phyloP scores from a whole-genome alignment of 1,140 invertebrate genomes.

The Tetramorium parvispinum region DNA sequence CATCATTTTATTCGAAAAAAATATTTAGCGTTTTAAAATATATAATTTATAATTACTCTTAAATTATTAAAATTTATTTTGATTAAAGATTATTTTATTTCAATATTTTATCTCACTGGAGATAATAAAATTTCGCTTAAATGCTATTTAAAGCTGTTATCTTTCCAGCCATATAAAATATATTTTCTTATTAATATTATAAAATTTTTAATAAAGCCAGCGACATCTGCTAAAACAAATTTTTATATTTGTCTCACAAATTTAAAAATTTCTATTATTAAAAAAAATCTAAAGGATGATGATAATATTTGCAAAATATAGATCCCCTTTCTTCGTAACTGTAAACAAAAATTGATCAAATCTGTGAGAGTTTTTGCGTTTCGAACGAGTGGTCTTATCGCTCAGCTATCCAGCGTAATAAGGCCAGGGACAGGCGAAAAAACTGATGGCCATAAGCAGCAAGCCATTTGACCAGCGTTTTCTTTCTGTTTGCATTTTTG shows the following conservation, averaged over 20 bases:
- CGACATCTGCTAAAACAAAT: neutral
- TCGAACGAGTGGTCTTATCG: neutral
- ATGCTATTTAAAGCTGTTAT: neutral
- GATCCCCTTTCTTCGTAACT: neutral
- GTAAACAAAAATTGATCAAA: conserved; percentile 7
- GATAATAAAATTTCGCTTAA: neutral
- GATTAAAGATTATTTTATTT: neutral
- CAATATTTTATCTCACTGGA: neutral
- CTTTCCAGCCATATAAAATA: neutral
- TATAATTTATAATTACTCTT: neutral
- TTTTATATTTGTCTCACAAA: neutral
- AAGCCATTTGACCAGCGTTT: neutral
- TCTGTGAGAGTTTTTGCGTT: neutral
- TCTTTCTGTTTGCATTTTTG: neutral
- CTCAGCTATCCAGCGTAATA: neutral
- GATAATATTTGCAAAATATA: neutral
- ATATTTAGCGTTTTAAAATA: neutral
- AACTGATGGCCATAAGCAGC: neutral
- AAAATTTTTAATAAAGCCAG: neutral
- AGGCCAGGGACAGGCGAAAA: neutral
- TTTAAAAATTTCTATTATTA: neutral
- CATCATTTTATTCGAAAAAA: neutral
- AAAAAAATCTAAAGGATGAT: neutral
- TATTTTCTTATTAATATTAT: neutral
- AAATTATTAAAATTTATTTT: too few species aligned